Conservation (phyloP, 2,113 vertebrate genomes). For the Pteruthius melanotis region DNA sequence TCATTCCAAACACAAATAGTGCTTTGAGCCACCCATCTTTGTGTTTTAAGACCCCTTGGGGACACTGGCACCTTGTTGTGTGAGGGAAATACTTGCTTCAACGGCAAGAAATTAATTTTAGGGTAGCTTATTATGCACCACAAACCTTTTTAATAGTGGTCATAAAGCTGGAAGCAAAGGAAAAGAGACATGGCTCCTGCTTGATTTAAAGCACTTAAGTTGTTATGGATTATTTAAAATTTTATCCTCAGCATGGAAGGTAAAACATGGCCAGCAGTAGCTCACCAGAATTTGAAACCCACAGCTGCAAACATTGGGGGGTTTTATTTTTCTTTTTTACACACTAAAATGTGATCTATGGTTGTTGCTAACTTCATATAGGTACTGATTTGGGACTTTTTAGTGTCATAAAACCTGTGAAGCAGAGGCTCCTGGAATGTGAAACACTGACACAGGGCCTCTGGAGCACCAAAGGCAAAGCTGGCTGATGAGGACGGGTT, state of each 20-base stretch:
- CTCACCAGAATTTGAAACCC: neutral
- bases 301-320: neutral
- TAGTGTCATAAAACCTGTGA: slow-evolving; percentile 18
- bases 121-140: neutral
- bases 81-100: neutral
- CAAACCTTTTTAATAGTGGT: neutral
- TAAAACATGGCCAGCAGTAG: neutral
- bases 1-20: neutral
- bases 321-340: neutral
- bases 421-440: neutral
- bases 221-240: slow-evolving; percentile 11
- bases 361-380: slow-evolving; percentile 40
- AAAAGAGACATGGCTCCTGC: neutral
- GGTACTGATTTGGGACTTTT: slow-evolving; percentile 50
- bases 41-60: neutral
- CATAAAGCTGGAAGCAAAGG: neutral
- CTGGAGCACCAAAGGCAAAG: neutral
- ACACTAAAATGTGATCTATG: slow-evolving; percentile 28
- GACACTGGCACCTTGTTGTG: neutral
- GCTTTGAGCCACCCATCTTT: neutral
- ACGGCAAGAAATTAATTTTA: slow-evolving; percentile 18
- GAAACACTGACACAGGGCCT: slow-evolving; percentile 28
- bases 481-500: slow-evolving; percentile 22
- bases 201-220: slow-evolving; percentile 22
- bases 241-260: neutral